A percentile compares a stretch with the other conserved stretches of the same genome.
Evolutionary conservation across 1,140 invertebrate genomes (phyloP).

Genomic region (Leptoteleia sp.): DNA sequence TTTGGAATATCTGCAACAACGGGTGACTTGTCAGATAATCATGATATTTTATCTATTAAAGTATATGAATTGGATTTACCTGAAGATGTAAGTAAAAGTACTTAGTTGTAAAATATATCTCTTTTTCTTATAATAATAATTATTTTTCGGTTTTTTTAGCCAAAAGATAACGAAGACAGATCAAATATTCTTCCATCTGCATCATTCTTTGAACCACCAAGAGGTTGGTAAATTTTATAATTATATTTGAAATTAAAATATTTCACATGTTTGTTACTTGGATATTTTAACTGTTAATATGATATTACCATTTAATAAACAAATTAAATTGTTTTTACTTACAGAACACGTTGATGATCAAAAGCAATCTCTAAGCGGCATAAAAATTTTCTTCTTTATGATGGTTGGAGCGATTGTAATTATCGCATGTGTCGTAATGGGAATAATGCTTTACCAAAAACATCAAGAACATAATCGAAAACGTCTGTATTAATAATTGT

Average conservation of each 20-base stretch:
- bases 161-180: slow-evolving; percentile 28
- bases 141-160: too few relatives aligned
- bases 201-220: slow-evolving; percentile 28
- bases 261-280: background rate
- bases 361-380: slow-evolving; percentile 90
- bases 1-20: too few relatives aligned
- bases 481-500: slow-evolving; percentile 88
- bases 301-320: background rate
- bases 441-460: slow-evolving; percentile 95
- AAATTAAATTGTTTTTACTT: too few relatives aligned
- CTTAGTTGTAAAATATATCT: too few relatives aligned
- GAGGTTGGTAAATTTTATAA: slow-evolving; percentile 28
- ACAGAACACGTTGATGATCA: slow-evolving; percentile 93
- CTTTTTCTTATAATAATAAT: too few relatives aligned
- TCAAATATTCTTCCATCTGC: slow-evolving; percentile 39
- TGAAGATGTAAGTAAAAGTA: too few relatives aligned
- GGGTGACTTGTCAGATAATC: too few relatives aligned
- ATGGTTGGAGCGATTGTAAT: slow-evolving; percentile 89
- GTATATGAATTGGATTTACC: too few relatives aligned
- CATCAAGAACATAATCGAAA: slow-evolving; percentile 93
- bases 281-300: background rate
- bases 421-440: slow-evolving; percentile 90
- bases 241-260: background rate
- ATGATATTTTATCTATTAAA: too few relatives aligned
- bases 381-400: slow-evolving; percentile 94